phyloP scores from a whole-genome alignment of 2,797 vertebrate species.

The Poliocrania exsul region DNA sequence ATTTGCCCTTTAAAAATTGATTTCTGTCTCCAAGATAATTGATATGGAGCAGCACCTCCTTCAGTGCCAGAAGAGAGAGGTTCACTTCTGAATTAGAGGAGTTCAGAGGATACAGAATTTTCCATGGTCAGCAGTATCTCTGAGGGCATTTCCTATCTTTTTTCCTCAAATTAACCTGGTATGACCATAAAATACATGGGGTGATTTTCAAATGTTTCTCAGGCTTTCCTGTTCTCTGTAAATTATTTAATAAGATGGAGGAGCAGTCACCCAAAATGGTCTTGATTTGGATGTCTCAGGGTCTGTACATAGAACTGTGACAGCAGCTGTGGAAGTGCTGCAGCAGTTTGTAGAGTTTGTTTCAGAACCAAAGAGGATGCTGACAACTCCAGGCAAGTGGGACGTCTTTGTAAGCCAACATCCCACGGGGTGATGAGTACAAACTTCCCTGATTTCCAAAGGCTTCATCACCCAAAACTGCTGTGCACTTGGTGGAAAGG shows the following conservation, averaged over 20 bases:
- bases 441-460: not conserved
- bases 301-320: not conserved
- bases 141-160: not conserved
- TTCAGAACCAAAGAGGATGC: not conserved
- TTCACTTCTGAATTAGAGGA: not conserved
- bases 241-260: not conserved
- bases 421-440: fast-evolving
- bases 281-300: not conserved
- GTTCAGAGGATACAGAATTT: not conserved
- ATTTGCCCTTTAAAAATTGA: constrained; percentile 38
- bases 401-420: not conserved
- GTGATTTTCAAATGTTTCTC: not conserved
- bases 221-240: not conserved
- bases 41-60: not conserved
- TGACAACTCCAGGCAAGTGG: not conserved
- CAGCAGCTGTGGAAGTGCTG: not conserved
- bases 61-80: not conserved
- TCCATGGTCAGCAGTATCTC: not conserved
- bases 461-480: not conserved
- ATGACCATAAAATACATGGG: not conserved
- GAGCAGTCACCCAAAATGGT: not conserved
- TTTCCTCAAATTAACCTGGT: not conserved
- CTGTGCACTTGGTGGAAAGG: not conserved
- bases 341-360: not conserved
- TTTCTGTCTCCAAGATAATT: not conserved